phyloP scores from a whole-genome alignment of 92 coral and sea anemone genomes.

The Epizoanthus ramosus region DNA sequence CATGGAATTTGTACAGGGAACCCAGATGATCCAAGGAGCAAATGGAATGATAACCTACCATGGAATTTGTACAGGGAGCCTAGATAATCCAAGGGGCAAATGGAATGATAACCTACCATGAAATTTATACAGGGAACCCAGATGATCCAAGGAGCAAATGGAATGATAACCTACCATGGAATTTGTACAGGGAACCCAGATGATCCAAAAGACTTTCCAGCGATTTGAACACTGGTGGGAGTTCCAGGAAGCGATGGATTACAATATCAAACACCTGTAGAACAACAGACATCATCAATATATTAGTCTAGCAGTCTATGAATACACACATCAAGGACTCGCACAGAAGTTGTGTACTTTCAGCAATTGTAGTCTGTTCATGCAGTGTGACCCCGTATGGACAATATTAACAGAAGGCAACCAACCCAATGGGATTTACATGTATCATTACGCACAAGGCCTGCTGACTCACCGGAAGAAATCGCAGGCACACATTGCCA shows the following conservation, averaged over 20 bases:
- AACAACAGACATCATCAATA: background rate
- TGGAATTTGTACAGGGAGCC: constrained; percentile 92
- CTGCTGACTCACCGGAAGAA: constrained; percentile 82
- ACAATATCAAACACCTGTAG: constrained; percentile 92
- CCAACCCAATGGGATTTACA: background rate
- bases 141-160: background rate
- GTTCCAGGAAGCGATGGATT: constrained; percentile 97
- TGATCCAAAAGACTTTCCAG: constrained; percentile 91
- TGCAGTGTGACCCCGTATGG: background rate
- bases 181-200: constrained; percentile 91
- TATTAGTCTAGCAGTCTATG: background rate
- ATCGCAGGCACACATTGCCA: constrained; percentile 95
- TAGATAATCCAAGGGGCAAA: constrained; percentile 73
- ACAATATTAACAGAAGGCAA: background rate
- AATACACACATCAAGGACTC: background rate
- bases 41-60: constrained; percentile 48
- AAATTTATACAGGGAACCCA: constrained; percentile 86
- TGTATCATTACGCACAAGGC: background rate
- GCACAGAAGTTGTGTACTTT: constrained; percentile 15
- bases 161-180: constrained; percentile 70
- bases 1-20: constrained; percentile 84
- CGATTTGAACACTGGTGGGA: constrained; percentile 85
- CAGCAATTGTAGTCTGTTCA: background rate
- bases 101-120: constrained; percentile 58
- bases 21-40: constrained; percentile 81